These are phyloP conservation scores for Caenorhabditis virilis DNA, from an alignment of 2,888 invertebrate genomes.

Conservation along the genomic window DNA sequence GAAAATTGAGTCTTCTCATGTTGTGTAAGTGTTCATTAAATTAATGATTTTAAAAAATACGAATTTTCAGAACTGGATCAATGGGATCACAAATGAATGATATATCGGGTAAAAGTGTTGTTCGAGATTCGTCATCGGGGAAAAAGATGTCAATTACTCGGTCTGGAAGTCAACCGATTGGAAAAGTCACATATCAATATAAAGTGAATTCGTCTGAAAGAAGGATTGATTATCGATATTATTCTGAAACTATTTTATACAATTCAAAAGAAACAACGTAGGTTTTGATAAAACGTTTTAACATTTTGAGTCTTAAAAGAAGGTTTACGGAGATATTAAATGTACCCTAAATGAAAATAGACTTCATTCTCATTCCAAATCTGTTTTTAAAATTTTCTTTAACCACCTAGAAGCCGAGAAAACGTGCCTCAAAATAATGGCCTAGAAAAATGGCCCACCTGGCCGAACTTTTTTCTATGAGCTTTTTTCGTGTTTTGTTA, in stretches of 20 bases:
- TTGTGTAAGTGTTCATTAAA: conserved; percentile 25
- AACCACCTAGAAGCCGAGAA: too few species aligned
- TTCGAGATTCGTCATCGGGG: conserved; percentile 16
- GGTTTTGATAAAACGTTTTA: not conserved
- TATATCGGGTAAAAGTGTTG: conserved; percentile 30
- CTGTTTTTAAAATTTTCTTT: too few species aligned
- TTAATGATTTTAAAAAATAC: too few species aligned
- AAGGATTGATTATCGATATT: conserved; percentile 39
- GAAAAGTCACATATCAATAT: conserved; percentile 35
- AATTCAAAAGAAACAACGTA: conserved; percentile 35
- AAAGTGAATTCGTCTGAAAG: conserved; percentile 38
- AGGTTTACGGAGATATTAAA: too few species aligned
- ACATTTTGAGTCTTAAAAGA: too few species aligned
- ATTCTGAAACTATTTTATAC: conserved; percentile 31
- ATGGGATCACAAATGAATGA: conserved; percentile 23
- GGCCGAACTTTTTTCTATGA: too few species aligned
- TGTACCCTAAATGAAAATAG: too few species aligned
- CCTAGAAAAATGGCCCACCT: too few species aligned
- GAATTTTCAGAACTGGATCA: conserved; percentile 36
- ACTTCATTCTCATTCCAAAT: too few species aligned
- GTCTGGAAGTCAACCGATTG: conserved; percentile 13
- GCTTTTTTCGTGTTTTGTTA: too few species aligned
- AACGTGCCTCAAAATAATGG: too few species aligned
- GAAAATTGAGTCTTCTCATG: not conserved
- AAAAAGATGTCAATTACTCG: conserved; percentile 9